phyloP scores from a whole-genome alignment of 2,797 vertebrate genomes.

The Danionella dracula region DNA sequence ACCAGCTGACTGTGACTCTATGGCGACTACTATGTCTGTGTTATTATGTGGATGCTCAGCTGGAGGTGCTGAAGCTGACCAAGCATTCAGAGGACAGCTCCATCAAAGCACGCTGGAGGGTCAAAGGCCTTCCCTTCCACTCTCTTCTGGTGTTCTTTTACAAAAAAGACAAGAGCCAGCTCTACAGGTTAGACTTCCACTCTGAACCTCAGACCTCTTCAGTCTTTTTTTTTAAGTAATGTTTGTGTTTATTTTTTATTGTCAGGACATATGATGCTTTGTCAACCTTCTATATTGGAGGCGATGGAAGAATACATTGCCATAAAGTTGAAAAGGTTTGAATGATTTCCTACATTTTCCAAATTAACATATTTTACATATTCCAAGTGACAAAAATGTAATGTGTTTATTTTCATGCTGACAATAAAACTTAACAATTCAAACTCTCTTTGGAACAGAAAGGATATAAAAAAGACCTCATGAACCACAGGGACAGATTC shows the following conservation, averaged over 20 bases:
- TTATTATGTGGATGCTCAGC: conserved; percentile 72
- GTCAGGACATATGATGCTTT: conserved; percentile 82
- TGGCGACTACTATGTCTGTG: conserved; percentile 73
- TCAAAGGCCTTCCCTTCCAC: conserved; percentile 77
- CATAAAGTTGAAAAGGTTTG: conserved; percentile 80
- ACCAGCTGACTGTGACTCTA: conserved; percentile 69
- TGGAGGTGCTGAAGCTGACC: conserved; percentile 86
- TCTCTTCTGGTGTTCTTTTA: conserved; percentile 76
- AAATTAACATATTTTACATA: too few species aligned
- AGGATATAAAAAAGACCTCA: too few species aligned
- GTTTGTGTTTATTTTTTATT: neutral
- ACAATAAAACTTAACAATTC: too few species aligned
- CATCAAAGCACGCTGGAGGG: conserved; percentile 84
- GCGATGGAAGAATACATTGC: conserved; percentile 79
- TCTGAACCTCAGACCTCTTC: neutral
- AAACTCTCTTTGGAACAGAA: too few species aligned
- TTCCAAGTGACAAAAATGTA: too few species aligned
- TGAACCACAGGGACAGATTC: too few species aligned
- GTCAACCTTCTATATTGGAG: conserved; percentile 87
- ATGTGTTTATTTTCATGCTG: too few species aligned
- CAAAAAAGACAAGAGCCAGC: conserved; percentile 73
- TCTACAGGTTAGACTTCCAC: conserved; percentile 72
- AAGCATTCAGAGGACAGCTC: conserved; percentile 82
- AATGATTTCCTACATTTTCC: neutral
- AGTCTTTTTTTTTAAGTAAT: neutral